phyloP scores from a whole-genome alignment of 1,140 invertebrate genomes.

The Heliconius hermathena region DNA sequence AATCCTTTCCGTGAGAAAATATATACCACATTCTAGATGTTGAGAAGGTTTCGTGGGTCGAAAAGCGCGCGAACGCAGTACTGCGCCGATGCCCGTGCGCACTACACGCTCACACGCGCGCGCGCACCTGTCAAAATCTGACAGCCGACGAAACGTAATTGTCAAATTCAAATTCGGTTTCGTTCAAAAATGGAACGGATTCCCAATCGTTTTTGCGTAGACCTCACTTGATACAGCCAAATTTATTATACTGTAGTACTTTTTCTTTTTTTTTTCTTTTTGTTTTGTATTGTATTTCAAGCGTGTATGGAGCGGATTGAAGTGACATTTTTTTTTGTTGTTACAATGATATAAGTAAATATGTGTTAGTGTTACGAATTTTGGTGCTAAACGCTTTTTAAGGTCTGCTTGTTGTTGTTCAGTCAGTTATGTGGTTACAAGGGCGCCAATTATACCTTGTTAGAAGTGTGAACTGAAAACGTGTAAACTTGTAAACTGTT shows the following conservation, averaged over 20 bases:
- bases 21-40: constrained; percentile 65
- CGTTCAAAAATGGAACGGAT: constrained; percentile 64
- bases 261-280: constrained; percentile 27
- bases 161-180: constrained; percentile 44
- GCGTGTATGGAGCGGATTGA: constrained; percentile 43
- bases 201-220: constrained; percentile 52
- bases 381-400: constrained; percentile 73
- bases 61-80: constrained; percentile 81
- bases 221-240: constrained; percentile 51
- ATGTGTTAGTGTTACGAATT: constrained; percentile 66
- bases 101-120: constrained; percentile 73
- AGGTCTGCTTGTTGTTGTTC: constrained; percentile 71
- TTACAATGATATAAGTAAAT: constrained; percentile 42
- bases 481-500: constrained; percentile 60
- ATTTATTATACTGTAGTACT: constrained; percentile 31
- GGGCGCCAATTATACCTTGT: constrained; percentile 75
- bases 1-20: constrained; percentile 46
- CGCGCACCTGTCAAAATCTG: constrained; percentile 60
- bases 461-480: constrained; percentile 70
- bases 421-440: constrained; percentile 71
- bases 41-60: constrained; percentile 70
- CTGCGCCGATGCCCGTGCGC: constrained; percentile 72
- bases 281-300: constrained; percentile 33
- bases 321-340: constrained; percentile 49
- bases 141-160: constrained; percentile 56